phyloP scores from a whole-genome alignment of 2,113 vertebrate genomes.

The Danionella cerebrum region DNA sequence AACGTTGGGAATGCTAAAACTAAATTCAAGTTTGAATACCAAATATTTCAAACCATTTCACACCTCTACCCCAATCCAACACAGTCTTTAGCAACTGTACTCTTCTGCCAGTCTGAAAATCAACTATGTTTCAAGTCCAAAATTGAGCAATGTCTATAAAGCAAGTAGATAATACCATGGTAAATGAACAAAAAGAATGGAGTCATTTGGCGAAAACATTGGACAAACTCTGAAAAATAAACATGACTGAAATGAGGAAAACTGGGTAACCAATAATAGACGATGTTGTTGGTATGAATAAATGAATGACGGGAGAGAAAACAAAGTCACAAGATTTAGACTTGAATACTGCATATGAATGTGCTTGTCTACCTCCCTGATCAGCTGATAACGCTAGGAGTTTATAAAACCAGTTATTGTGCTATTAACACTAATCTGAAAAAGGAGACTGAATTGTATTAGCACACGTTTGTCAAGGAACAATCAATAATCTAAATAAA shows the following conservation, averaged over 20 bases:
- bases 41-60: too few relatives aligned
- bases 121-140: too few relatives aligned
- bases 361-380: conserved; percentile 5
- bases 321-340: neutral
- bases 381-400: conserved; percentile 15
- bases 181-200: neutral
- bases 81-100: too few relatives aligned
- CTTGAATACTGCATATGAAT: neutral
- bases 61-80: too few relatives aligned
- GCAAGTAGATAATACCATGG: too few relatives aligned
- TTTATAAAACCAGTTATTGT: conserved; percentile 2
- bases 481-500: neutral
- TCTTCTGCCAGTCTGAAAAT: too few relatives aligned
- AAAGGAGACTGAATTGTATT: conserved; percentile 7
- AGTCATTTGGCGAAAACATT: too few relatives aligned
- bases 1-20: too few relatives aligned
- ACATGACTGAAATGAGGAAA: neutral
- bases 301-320: neutral
- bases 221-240: too few relatives aligned
- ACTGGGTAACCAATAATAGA: neutral
- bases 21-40: too few relatives aligned
- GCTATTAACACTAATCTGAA: neutral
- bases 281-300: neutral
- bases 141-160: too few relatives aligned
- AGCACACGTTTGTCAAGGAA: conserved; percentile 13